A percentile compares a stretch with the other conserved stretches of the same genome.
Conservation (phyloP, 2,113 vertebrate species). For the Eonycteris spelaea region DNA sequence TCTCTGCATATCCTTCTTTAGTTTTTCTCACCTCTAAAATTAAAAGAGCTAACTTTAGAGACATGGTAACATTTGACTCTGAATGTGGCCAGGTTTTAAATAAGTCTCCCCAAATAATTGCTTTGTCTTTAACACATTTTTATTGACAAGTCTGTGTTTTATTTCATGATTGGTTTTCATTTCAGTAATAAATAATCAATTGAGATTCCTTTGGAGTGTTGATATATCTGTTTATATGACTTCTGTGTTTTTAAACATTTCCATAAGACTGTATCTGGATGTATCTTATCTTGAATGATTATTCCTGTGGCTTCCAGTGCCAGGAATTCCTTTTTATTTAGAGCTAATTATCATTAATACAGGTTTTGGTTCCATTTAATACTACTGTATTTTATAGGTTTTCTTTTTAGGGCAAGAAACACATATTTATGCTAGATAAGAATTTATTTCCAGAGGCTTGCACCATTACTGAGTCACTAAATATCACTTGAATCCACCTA, state of each 20-base stretch:
- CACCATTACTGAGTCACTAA: neutral
- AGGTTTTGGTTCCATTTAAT: neutral
- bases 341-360: neutral
- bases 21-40: constrained; percentile 38
- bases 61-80: neutral
- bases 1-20: neutral
- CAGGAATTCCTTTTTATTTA: constrained; percentile 11
- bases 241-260: constrained; percentile 19
- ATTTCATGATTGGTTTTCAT: neutral
- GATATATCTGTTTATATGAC: neutral
- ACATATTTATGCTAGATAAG: neutral
- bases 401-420: neutral
- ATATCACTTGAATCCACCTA: neutral
- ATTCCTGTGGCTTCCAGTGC: neutral
- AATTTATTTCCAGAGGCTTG: neutral
- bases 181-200: neutral
- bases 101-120: neutral
- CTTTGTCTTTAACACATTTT: neutral
- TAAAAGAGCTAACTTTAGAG: neutral
- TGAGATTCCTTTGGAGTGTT: neutral
- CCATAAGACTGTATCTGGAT: neutral
- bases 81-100: neutral
- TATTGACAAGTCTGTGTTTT: neutral
- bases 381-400: neutral
- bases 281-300: neutral